Percentiles rank a stretch among this genome's conserved stretches.
Evolutionary conservation across 2,113 vertebrate genomes (phyloP).

Genomic region (Orycteropus afer): DNA sequence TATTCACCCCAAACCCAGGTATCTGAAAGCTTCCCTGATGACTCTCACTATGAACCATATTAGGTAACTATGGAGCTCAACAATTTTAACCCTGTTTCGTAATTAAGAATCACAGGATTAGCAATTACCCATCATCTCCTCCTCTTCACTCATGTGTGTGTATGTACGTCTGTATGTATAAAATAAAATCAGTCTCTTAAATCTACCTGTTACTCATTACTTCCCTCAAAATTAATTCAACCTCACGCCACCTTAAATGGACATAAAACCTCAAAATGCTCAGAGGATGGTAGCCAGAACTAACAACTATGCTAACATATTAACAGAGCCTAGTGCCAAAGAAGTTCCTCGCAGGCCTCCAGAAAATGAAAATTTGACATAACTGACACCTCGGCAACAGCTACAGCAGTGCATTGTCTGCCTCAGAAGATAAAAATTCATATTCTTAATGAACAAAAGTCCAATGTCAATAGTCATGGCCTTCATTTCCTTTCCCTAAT

Average conservation of each 20-base stretch:
- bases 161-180: not conserved
- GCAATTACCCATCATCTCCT: conserved; percentile 34
- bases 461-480: not conserved
- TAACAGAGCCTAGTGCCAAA: conserved; percentile 10
- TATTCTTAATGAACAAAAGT: conserved; percentile 5
- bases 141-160: conserved; percentile 44
- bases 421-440: conserved; percentile 49
- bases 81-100: conserved; percentile 47
- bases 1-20: not conserved
- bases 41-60: not conserved
- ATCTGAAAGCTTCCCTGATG: not conserved
- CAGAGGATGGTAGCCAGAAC: conserved; percentile 51
- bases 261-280: conserved; percentile 48
- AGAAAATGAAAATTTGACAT: conserved; percentile 50
- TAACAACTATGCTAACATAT: conserved; percentile 43
- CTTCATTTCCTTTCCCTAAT: conserved; percentile 3
- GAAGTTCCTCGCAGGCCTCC: conserved; percentile 32
- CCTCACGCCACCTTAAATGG: conserved; percentile 29
- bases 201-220: conserved; percentile 43
- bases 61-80: conserved; percentile 11
- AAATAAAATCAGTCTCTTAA: conserved; percentile 20
- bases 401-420: not conserved
- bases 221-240: conserved; percentile 65
- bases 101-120: conserved; percentile 58
- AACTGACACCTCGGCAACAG: conserved; percentile 11